Evolutionary conservation across 2,113 vertebrate genomes (phyloP), one percentile per base, ranked within the genome.

Genomic region (Neogobius melanostomus): DNA sequence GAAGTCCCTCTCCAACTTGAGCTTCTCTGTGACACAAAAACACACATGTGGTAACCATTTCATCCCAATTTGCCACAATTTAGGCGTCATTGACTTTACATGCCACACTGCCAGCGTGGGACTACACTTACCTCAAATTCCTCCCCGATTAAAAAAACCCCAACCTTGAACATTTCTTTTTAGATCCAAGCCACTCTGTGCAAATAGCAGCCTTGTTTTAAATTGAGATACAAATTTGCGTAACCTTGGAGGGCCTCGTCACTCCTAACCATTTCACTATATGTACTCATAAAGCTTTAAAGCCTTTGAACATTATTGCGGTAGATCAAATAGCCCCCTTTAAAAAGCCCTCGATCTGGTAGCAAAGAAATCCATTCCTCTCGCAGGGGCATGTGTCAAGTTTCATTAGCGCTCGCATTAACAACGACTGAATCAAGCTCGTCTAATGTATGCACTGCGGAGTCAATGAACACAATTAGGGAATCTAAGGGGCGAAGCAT

Each of bases 1-100:
- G 91, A 98, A 95, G 84, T 98, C 96, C 6, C 92, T 89, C 76
- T 98, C 93, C 57, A 99, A 92, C 77, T 95, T 98, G 69, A 99
- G 93, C 57, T 94, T 95, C 82, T 90, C 98, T 99, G 88, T 71
- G 46, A 83, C 70, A 83, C 72, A 61, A 61, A 44, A 61, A 87
- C 60, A 70, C 53, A 82, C 48, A 82, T 15, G 48, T 5, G 49
- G 75, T 42, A 36, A 21, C 36, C 5, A 52, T 75, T 82, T 36
- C 60, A 2, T 53, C 64, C 2, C 6, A 12, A 16, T 47, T 69
- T 66, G 57, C 15, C 57, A 60, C 28, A 51, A 50, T 64, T 21
- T 17, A 46, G 57, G 36, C 5, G 51, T 64, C 6, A 66, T 70
- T 80, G 71, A 54, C 68, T 80, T 68, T 42, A 12, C 77, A 65